Percentiles rank a stretch among this genome's conserved stretches.
These are phyloP conservation scores for Pogonophryne albipinna DNA, from an alignment of 2,797 vertebrate species.

Conservation along the genomic window DNA sequence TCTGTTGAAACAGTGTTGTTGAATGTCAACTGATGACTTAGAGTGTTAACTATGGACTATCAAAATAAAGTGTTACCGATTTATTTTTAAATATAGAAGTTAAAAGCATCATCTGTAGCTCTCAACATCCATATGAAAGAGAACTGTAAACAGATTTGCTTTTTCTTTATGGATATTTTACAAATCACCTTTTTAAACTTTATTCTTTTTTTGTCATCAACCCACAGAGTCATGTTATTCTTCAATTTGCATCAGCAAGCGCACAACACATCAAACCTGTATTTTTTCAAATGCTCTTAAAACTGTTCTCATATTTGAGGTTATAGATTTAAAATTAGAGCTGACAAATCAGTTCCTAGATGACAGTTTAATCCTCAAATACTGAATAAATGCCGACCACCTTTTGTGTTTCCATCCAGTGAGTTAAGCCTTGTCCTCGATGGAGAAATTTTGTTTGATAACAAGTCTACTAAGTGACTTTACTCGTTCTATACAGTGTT, in stretches of 20 bases:
- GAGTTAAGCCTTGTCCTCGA: constrained; percentile 36
- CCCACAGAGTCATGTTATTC: not conserved
- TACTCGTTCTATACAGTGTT: constrained; percentile 44
- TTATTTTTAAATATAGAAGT: too few species aligned
- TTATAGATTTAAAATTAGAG: constrained; percentile 28
- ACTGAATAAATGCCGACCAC: constrained; percentile 23
- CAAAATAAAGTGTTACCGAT: too few species aligned
- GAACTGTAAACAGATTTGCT: too few species aligned
- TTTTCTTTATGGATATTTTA: too few species aligned
- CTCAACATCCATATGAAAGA: too few species aligned
- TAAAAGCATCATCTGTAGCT: too few species aligned
- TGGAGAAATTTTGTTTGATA: constrained; percentile 36
- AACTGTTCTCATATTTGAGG: constrained; percentile 28
- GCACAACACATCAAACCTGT: constrained; percentile 4
- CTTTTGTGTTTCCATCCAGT: constrained; percentile 38
- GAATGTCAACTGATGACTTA: too few species aligned
- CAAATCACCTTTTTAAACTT: too few species aligned
- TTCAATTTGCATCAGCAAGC: not conserved
- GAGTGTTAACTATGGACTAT: too few species aligned
- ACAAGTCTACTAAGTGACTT: constrained; percentile 39
- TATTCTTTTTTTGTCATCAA: too few species aligned
- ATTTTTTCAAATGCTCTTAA: constrained; percentile 17
- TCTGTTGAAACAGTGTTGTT: too few species aligned
- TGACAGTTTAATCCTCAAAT: constrained; percentile 56
- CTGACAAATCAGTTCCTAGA: constrained; percentile 31